Evolutionary conservation across 2,113 vertebrate genomes (phyloP), one percentile per base, ranked within the genome.

Genomic region (Ursus arctos): DNA sequence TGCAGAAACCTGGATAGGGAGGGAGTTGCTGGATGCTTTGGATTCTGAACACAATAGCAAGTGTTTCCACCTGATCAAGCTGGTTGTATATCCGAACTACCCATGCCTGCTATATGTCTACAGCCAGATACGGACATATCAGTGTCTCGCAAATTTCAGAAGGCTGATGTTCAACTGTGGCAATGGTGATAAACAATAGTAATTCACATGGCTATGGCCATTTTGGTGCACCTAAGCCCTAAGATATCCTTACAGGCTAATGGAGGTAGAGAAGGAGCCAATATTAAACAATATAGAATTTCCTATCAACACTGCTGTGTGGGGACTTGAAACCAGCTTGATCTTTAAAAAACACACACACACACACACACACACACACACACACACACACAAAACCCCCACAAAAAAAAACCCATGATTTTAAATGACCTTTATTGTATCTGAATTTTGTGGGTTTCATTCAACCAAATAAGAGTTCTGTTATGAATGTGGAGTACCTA

Each of bases 391-490:
- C 36, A 36, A 36, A 36, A 36, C 36, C 36, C 36, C 36, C 36
- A 43, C 4, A 40, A 31, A 82, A 92, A 55, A 71, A 57, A 47
- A 63, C 43, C 43, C 36, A 36, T 36, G 36, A 36, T 47, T 15
- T 65, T 49, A 67, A 82, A 72, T 92, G 53, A 40, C 31, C 8
- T 72, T 71, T 43, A 79, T 59, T 81, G 69, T 67, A 67, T 81
- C 84, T 80, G 67, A 82, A 88, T 12, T 90, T 87, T 63, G 31
- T 71, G 49, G 2, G 14, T 10, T 74, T 61, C 86, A 74, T 55
- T 82, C 49, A 92, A 92, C 47, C 53, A 89, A 77, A 69, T 74
- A 80, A 97, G 83, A 79, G 49, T 72, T 82, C 43, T 33, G 5
- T 91, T 95, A 71, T 82, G 76, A 91, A 40, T 79, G 7, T 55